Evolutionary conservation across 2,888 invertebrate species (phyloP).

Genomic region (Biston betularia): DNA sequence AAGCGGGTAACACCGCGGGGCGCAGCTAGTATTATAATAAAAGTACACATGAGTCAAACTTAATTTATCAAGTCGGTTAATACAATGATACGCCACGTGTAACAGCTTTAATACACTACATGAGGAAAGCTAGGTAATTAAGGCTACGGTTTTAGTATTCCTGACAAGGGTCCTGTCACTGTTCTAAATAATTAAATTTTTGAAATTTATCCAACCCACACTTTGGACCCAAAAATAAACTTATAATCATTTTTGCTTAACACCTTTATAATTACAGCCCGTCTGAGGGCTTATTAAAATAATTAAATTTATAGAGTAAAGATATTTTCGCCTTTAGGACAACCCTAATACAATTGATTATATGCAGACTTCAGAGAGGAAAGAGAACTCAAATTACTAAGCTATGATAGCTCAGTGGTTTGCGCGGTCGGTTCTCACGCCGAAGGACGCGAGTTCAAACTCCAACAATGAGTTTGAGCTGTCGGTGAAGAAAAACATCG

Average conservation of each 20-base stretch:
- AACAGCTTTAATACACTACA: not conserved
- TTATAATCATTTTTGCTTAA: constrained; percentile 14
- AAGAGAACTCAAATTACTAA: not conserved
- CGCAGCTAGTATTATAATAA: too few species aligned
- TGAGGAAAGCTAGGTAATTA: not conserved
- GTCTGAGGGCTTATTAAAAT: constrained; percentile 19
- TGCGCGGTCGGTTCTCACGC: too few species aligned
- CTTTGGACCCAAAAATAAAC: constrained; percentile 11
- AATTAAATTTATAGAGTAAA: constrained; percentile 24
- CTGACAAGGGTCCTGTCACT: constrained; percentile 12
- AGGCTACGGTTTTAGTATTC: not conserved
- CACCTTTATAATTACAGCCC: constrained; percentile 21
- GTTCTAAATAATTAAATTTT: constrained; percentile 15
- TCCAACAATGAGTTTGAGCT: too few species aligned
- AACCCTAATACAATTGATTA: constrained; percentile 15
- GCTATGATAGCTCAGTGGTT: too few species aligned
- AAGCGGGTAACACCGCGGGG: too few species aligned
- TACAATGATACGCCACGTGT: not conserved
- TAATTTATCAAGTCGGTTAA: too few species aligned
- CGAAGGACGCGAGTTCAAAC: too few species aligned
- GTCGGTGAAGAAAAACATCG: too few species aligned
- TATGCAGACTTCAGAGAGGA: not conserved
- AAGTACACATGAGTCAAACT: too few species aligned
- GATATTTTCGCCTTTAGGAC: constrained; percentile 9
- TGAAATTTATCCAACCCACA: constrained; percentile 6